Evolutionary conservation across 2,797 vertebrate species (phyloP).

Genomic region (Rhinichthys osculus): DNA sequence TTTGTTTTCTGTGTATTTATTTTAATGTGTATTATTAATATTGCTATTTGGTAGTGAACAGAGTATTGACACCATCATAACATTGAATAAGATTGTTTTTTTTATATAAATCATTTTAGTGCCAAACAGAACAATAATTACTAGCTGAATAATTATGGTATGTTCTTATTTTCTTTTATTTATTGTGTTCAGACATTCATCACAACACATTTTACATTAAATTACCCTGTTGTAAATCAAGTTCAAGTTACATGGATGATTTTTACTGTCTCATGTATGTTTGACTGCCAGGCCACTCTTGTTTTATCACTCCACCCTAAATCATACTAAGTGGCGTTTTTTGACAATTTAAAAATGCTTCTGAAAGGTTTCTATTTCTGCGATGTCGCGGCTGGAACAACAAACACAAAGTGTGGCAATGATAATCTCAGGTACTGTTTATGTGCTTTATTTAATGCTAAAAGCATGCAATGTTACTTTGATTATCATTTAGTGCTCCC

Average conservation of each 20-base stretch:
- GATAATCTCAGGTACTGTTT: too few species aligned
- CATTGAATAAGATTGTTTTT: not conserved
- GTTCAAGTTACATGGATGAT: not conserved
- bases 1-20: conserved; percentile 1
- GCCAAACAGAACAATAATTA: conserved; percentile 40
- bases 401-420: too few species aligned
- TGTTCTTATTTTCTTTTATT: not conserved
- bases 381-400: too few species aligned
- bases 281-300: not conserved
- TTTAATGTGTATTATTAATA: not conserved
- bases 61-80: not conserved
- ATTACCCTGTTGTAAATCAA: conserved; percentile 3
- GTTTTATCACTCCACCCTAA: too few species aligned
- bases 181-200: not conserved
- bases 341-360: too few species aligned
- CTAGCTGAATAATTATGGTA: not conserved
- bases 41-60: conserved; percentile 12
- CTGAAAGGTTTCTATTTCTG: too few species aligned
- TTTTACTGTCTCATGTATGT: not conserved
- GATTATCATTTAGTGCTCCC: too few species aligned
- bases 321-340: too few species aligned
- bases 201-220: conserved; percentile 16
- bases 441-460: too few species aligned
- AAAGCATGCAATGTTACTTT: too few species aligned
- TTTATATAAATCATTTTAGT: not conserved